These are phyloP conservation scores for Monochamus alternatus DNA, from an alignment of 2,888 invertebrate species.

Conservation along the genomic window DNA sequence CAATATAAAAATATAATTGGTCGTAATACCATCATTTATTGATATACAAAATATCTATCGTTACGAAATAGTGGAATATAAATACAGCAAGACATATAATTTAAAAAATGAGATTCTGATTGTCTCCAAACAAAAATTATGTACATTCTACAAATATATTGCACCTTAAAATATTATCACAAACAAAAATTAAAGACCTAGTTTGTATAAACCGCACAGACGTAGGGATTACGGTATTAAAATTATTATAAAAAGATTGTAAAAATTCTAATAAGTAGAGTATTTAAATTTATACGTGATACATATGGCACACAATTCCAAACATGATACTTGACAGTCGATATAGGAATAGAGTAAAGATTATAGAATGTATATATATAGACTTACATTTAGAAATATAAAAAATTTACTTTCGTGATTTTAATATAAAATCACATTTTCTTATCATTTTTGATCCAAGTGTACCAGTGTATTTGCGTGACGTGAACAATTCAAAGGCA, in stretches of 20 bases:
- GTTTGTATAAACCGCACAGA: background rate
- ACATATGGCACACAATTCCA: slow-evolving; percentile 32
- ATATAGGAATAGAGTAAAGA: slow-evolving; percentile 27
- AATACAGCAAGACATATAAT: slow-evolving; percentile 15
- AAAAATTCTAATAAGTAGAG: slow-evolving; percentile 34
- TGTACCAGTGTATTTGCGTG: too few relatives aligned
- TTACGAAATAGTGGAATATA: slow-evolving; percentile 26
- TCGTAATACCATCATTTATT: slow-evolving; percentile 21
- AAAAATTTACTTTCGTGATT: slow-evolving; percentile 25
- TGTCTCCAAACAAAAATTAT: slow-evolving; percentile 31
- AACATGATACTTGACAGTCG: slow-evolving; percentile 14
- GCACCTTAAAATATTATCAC: slow-evolving; percentile 24
- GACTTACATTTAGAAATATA: slow-evolving; percentile 36
- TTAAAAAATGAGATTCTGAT: slow-evolving; percentile 16
- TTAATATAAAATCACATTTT: slow-evolving; percentile 39
- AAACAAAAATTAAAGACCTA: slow-evolving; percentile 13
- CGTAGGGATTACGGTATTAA: slow-evolving; percentile 3
- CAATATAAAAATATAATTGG: slow-evolving; percentile 40
- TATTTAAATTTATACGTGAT: slow-evolving; percentile 13
- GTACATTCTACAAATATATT: slow-evolving; percentile 18
- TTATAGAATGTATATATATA: slow-evolving; percentile 30
- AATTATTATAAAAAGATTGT: slow-evolving; percentile 33
- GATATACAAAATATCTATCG: slow-evolving; percentile 27
- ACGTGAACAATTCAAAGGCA: too few relatives aligned
- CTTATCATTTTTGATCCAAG: slow-evolving; percentile 9